These are phyloP conservation scores for Chloroceryle aenea DNA, from an alignment of 2,113 vertebrate species.

Conservation along the genomic window DNA sequence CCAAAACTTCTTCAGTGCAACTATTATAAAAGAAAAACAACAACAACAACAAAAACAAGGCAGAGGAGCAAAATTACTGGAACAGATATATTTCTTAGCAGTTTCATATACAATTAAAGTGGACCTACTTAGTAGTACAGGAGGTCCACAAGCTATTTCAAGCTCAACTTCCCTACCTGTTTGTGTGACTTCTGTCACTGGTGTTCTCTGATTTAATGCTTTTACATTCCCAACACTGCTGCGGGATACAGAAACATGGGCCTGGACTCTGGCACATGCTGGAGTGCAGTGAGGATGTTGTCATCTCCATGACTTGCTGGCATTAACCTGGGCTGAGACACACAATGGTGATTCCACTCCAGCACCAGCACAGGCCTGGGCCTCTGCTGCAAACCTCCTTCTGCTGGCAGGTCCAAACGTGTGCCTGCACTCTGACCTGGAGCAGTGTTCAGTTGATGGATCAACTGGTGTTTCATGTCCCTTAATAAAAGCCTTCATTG, in stretches of 20 bases:
- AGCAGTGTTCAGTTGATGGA: not conserved
- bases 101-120: not conserved
- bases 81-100: not conserved
- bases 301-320: not conserved
- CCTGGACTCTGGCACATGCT: not conserved
- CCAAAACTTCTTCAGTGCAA: not conserved
- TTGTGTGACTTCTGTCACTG: not conserved
- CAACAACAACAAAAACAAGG: not conserved
- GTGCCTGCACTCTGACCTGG: not conserved
- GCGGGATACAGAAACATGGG: not conserved
- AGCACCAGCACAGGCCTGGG: not conserved
- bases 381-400: not conserved
- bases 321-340: accelerated
- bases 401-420: not conserved
- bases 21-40: not conserved
- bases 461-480: not conserved
- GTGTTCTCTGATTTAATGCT: not conserved
- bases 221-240: not conserved
- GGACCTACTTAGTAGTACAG: not conserved
- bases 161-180: not conserved
- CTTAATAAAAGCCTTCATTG: not conserved
- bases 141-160: not conserved
- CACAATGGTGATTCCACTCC: not conserved
- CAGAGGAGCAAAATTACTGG: not conserved
- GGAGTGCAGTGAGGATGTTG: accelerated